Base-by-base conservation (phyloP, 2,113 vertebrate genomes). In the Laterallus jamaicensis region DNA sequence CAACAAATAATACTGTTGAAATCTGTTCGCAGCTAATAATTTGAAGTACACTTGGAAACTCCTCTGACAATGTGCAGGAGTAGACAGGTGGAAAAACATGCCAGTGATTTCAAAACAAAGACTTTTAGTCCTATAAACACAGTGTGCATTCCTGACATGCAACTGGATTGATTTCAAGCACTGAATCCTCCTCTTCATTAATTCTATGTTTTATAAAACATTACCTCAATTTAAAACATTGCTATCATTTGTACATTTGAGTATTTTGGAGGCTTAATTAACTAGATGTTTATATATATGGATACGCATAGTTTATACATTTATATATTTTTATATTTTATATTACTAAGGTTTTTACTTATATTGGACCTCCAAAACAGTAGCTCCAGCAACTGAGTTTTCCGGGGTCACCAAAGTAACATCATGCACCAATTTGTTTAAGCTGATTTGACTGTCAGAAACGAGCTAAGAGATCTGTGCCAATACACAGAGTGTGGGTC, bases 381-480 rank as follows among this genome's bases (percentile, higher is more conserved):
- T 81, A 93, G 55, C 28, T 94, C 18, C 56, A 91, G 35, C 31
- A 93, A 71, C 24, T 35, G 26, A 96, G 26, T 91, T 94, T 97
- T 74, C 77, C 93, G 83, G 50, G 92, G 58, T 93, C 82, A 40
- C 49, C 54, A 78, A 77, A 49, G 5, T 35, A 90, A 75, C 71
- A 24, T 15, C 24, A 32, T 21, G 7, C 9, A 44, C 3, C 35
- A 68, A 35, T 93, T 92, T 88, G 15, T 91, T 95, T 92, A 81
- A 83, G 26, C 3, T 58, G 47, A 52, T 92, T 97, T 92, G 55
- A 40, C 63, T 74, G 63, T 87, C 77, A 90, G 69, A 92, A 95
- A 80, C 82, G 37, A 75, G 32, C 59, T 90, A 35, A 86, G 68
- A 93, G 10, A 58, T 52, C 24, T 85, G 40, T 79, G 82, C 74